These are phyloP conservation scores for Paramormyrops kingsleyae DNA, from an alignment of 2,113 vertebrate species.

Conservation along the genomic window DNA sequence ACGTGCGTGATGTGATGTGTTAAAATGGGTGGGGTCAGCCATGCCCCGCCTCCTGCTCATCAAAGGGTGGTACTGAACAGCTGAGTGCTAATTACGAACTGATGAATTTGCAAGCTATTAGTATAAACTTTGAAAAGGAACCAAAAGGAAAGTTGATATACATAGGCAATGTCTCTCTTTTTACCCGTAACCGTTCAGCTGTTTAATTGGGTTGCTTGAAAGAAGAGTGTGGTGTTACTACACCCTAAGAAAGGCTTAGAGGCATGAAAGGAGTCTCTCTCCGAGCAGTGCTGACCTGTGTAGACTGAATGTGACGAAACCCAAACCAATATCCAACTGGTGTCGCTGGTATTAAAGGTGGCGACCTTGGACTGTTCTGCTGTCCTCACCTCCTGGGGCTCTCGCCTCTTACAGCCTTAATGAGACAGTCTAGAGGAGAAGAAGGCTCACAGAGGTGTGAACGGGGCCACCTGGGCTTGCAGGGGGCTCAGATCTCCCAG, in stretches of 20 bases:
- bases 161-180: not conserved
- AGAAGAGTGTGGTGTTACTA: not conserved
- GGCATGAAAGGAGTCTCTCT: not conserved
- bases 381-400: not conserved
- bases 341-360: not conserved
- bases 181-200: not conserved
- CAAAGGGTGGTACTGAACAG: not conserved
- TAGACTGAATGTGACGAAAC: not conserved
- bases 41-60: not conserved
- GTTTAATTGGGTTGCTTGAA: not conserved
- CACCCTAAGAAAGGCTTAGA: not conserved
- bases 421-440: not conserved
- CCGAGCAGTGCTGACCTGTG: not conserved
- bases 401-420: not conserved
- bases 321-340: not conserved
- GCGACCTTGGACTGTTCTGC: not conserved
- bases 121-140: not conserved
- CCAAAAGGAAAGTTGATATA: not conserved
- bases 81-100: not conserved
- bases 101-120: not conserved
- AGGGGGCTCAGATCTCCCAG: not conserved
- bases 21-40: not conserved
- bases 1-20: not conserved
- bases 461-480: not conserved
- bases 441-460: not conserved